phyloP scores from a whole-genome alignment of 1,140 invertebrate genomes.

The Drosophila chauvacae region DNA sequence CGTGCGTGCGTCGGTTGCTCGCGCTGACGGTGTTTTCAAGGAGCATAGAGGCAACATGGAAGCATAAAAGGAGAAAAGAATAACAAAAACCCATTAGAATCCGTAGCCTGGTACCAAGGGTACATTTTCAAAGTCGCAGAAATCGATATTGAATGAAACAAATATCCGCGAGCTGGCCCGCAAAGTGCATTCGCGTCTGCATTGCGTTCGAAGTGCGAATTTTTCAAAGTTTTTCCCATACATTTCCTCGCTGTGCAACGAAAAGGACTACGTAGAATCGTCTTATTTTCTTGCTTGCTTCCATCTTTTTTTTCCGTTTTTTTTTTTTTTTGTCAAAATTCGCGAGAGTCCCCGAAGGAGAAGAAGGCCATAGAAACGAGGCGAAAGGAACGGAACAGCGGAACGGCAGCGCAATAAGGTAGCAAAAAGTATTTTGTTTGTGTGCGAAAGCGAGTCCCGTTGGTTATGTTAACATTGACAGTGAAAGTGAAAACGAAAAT shows the following conservation, averaged over 20 bases:
- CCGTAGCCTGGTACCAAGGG: constrained; percentile 8
- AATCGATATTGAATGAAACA: constrained; percentile 26
- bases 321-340: constrained; percentile 22
- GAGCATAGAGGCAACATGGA: constrained; percentile 33
- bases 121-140: constrained; percentile 32
- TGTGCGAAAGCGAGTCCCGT: constrained; percentile 42
- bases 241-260: constrained; percentile 31
- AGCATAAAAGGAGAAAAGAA: constrained; percentile 28
- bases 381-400: constrained; percentile 19
- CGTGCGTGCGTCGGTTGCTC: constrained; percentile 65
- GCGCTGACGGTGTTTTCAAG: constrained; percentile 54
- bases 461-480: constrained; percentile 53
- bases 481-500: constrained; percentile 39
- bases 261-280: constrained; percentile 43
- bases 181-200: constrained; percentile 10
- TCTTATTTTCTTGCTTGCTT: constrained; percentile 20
- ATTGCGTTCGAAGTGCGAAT: constrained; percentile 18
- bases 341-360: constrained; percentile 42
- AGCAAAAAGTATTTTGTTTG: constrained; percentile 50
- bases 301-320: neutral
- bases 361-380: constrained; percentile 19
- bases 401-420: constrained; percentile 52
- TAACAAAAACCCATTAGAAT: constrained; percentile 24
- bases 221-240: constrained; percentile 17
- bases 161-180: constrained; percentile 1